Evolutionary conservation across 2,888 invertebrate species (phyloP).

Genomic region (Tetrapedia diversipes): DNA sequence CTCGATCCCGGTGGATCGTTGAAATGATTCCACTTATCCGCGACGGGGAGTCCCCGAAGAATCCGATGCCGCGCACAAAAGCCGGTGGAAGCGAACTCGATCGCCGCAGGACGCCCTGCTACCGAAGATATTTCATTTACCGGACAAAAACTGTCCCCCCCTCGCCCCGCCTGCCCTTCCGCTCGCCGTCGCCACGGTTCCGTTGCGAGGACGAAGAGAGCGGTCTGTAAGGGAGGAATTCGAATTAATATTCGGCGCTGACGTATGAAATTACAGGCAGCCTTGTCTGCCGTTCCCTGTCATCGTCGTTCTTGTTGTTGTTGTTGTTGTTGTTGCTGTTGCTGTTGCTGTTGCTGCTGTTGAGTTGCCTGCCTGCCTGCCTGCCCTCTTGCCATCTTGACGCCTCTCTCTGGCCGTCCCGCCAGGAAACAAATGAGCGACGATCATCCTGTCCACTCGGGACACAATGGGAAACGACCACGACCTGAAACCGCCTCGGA

Average conservation of each 20-base stretch:
- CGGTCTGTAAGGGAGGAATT: conserved; percentile 75
- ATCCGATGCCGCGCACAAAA: conserved; percentile 73
- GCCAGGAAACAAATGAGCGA: conserved; percentile 79
- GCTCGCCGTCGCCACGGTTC: conserved; percentile 38
- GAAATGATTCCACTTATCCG: conserved; percentile 81
- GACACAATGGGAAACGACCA: conserved; percentile 69
- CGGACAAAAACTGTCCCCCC: conserved; percentile 73
- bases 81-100: conserved; percentile 75
- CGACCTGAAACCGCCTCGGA: conserved; percentile 50
- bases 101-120: conserved; percentile 78
- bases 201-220: conserved; percentile 25
- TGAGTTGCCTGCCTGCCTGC: too few species aligned
- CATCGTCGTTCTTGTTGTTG: conserved; percentile 42
- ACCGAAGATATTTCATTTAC: conserved; percentile 82
- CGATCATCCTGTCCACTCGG: conserved; percentile 78
- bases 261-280: conserved; percentile 81
- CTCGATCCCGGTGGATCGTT: conserved; percentile 69
- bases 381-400: conserved; percentile 39
- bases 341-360: conserved; percentile 22
- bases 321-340: conserved; percentile 6
- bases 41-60: conserved; percentile 78
- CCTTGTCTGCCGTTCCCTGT: conserved; percentile 63
- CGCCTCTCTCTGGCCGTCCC: conserved; percentile 69
- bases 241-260: conserved; percentile 83
- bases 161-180: conserved; percentile 18